These are phyloP conservation scores for Ichneumoninae sp. DNA, from an alignment of 2,888 invertebrate species.

Conservation along the genomic window DNA sequence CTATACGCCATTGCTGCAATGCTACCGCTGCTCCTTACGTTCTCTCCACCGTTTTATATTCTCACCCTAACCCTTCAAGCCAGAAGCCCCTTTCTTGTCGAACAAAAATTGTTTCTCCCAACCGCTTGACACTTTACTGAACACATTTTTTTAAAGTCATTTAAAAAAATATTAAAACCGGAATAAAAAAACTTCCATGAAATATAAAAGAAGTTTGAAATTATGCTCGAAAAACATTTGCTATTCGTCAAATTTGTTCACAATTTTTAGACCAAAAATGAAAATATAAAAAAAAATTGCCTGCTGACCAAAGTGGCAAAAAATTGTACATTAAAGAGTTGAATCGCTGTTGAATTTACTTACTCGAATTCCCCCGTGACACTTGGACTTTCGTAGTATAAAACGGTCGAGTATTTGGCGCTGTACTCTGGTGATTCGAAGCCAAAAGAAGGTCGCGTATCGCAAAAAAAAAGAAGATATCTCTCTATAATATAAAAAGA, in stretches of 20 bases:
- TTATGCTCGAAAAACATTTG: no score
- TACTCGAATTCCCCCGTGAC: no score
- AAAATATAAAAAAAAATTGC: no score
- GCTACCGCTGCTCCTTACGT: slow-evolving; percentile 65
- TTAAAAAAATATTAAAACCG: background rate
- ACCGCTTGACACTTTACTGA: background rate
- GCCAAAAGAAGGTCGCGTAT: background rate
- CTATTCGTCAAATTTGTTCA: no score
- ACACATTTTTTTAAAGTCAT: background rate
- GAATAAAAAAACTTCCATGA: background rate
- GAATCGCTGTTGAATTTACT: no score
- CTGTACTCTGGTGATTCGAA: background rate
- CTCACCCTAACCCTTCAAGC: slow-evolving; percentile 30
- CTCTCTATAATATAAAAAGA: no score
- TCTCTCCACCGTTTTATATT: slow-evolving; percentile 55
- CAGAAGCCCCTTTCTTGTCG: background rate
- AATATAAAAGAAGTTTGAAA: no score
- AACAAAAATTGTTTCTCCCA: background rate
- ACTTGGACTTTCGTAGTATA: no score
- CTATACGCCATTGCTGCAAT: slow-evolving; percentile 32
- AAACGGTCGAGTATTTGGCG: background rate
- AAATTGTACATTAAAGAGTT: no score
- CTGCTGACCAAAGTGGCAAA: no score
- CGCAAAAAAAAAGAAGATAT: slow-evolving; percentile 1
- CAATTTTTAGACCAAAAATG: no score